Evolutionary conservation across 2,888 invertebrate genomes (phyloP).

Genomic region (Creontiades dilutus): DNA sequence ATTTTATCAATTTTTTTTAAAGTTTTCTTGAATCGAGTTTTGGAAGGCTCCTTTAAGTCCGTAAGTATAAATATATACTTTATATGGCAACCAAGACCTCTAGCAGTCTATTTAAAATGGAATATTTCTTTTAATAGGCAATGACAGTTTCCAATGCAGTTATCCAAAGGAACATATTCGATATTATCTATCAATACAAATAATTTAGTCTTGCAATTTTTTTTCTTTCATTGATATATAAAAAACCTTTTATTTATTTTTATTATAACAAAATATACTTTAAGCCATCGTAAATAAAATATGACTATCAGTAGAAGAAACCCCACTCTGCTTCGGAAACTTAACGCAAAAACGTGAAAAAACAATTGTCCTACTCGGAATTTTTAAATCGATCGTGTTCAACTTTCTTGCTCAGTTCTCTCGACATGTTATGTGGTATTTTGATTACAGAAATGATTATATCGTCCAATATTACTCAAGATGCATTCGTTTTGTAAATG

Average conservation of each 20-base stretch:
- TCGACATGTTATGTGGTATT: background rate
- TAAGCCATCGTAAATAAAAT: constrained; percentile 68
- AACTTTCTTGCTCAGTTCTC: constrained; percentile 54
- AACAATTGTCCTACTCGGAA: constrained; percentile 30
- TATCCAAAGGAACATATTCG: constrained; percentile 73
- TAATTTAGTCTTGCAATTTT: constrained; percentile 72
- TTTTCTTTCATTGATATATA: constrained; percentile 70
- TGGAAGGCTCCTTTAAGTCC: constrained; percentile 70
- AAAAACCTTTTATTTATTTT: constrained; percentile 71
- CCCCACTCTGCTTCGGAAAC: constrained; percentile 56
- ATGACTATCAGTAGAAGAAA: constrained; percentile 71
- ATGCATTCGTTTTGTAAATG: constrained; percentile 26
- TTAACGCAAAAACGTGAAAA: constrained; percentile 3
- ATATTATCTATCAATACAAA: constrained; percentile 71
- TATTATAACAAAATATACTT: constrained; percentile 74
- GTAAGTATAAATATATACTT: constrained; percentile 70
- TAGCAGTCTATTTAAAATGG: constrained; percentile 74
- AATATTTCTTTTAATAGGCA: constrained; percentile 72
- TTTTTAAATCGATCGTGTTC: constrained; percentile 45
- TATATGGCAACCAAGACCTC: constrained; percentile 74
- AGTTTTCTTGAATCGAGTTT: constrained; percentile 55
- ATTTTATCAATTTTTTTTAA: constrained; percentile 17
- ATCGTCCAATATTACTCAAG: background rate
- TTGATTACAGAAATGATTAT: background rate
- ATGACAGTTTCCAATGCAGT: constrained; percentile 73